Evolutionary conservation across 2,888 invertebrate species (phyloP).

Genomic region (Linnaemya vulpina): DNA sequence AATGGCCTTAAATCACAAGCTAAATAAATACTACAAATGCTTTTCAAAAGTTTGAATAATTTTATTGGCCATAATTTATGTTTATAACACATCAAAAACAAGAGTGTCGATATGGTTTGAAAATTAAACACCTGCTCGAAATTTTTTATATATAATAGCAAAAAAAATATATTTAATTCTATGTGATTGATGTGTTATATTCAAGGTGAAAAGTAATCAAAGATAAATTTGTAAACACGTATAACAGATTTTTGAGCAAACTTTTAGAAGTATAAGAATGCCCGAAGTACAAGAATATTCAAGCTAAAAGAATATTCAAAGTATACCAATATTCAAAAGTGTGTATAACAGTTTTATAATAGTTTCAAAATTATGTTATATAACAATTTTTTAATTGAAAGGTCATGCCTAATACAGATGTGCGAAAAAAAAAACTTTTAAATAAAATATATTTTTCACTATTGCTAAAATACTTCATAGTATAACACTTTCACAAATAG

Average conservation of each 20-base stretch:
- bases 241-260: neutral
- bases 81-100: neutral
- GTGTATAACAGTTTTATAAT: too few relatives aligned
- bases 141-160: neutral
- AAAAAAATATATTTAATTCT: neutral
- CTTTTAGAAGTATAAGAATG: neutral
- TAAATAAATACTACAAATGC: constrained; percentile 1
- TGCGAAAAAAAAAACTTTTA: too few relatives aligned
- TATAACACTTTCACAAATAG: too few relatives aligned
- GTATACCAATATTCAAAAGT: too few relatives aligned
- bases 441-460: too few relatives aligned
- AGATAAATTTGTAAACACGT: neutral
- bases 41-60: constrained; percentile 4
- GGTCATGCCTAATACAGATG: too few relatives aligned
- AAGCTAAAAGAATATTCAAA: too few relatives aligned
- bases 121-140: neutral
- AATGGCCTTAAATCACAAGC: constrained; percentile 13
- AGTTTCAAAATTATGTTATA: too few relatives aligned
- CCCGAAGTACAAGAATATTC: too few relatives aligned
- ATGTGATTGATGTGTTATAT: neutral
- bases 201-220: neutral
- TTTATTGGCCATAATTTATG: neutral
- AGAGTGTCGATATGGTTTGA: neutral
- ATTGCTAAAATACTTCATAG: too few relatives aligned
- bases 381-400: too few relatives aligned